Evolutionary conservation across 2,113 vertebrate species (phyloP).

Genomic region (Numenius arquata): DNA sequence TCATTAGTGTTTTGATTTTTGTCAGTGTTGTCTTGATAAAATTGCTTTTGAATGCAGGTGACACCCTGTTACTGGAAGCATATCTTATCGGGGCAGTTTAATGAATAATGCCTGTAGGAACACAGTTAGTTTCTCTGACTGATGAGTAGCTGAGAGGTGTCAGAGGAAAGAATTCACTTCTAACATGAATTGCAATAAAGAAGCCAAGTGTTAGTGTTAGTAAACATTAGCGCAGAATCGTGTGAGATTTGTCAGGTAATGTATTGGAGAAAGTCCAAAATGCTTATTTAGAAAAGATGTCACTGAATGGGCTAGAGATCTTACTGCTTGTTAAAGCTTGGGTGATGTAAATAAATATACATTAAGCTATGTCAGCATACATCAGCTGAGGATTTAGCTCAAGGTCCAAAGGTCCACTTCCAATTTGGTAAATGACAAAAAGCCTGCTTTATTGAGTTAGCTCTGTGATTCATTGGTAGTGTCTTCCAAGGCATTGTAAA

Average conservation of each 20-base stretch:
- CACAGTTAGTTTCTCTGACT: rapidly evolving
- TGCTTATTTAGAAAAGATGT: not conserved
- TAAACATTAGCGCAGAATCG: rapidly evolving
- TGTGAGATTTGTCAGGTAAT: not conserved
- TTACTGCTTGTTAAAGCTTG: not conserved
- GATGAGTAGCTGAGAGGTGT: not conserved
- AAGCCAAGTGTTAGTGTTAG: not conserved
- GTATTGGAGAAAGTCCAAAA: not conserved
- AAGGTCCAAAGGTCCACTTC: not conserved
- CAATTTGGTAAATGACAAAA: not conserved
- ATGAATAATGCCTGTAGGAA: not conserved
- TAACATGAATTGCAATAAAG: not conserved
- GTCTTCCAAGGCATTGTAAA: not conserved
- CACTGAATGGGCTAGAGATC: not conserved
- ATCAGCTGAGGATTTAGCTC: not conserved
- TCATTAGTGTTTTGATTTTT: rapidly evolving
- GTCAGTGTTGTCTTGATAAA: not conserved
- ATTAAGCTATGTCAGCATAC: rapidly evolving
- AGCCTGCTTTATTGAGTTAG: not conserved
- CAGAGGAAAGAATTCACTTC: no score
- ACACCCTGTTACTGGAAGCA: not conserved
- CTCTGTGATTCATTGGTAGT: not conserved
- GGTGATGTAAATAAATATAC: not conserved
- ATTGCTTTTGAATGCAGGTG: rapidly evolving
- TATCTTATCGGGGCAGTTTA: no score